Conservation (phyloP, 2,113 vertebrate genomes). For the Pygathrix nemaeus region DNA sequence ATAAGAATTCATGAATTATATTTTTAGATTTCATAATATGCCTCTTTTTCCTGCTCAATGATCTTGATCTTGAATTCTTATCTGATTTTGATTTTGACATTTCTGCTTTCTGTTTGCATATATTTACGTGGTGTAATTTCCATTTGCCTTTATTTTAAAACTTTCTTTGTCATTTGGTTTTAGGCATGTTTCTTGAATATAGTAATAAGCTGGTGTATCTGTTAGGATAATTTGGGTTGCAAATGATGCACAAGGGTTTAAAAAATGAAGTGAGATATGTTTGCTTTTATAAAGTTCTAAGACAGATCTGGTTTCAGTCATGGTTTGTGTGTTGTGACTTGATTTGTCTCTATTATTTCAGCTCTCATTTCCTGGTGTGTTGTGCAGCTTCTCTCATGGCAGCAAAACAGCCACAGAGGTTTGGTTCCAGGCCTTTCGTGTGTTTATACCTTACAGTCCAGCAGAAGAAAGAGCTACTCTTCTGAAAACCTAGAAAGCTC, state of each 20-base stretch:
- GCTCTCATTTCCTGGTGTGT: neutral
- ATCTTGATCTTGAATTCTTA: neutral
- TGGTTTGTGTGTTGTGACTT: neutral
- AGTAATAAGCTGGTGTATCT: neutral
- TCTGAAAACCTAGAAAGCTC: neutral
- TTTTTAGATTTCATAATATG: neutral
- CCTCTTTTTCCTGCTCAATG: neutral
- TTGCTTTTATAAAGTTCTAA: neutral
- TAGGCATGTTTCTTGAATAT: neutral
- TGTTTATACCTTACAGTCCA: neutral
- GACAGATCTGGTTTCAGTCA: neutral
- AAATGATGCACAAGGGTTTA: slow-evolving; percentile 1
- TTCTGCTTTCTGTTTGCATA: slow-evolving; percentile 32
- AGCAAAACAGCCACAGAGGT: neutral
- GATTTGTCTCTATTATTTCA: neutral
- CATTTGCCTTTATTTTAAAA: slow-evolving; percentile 15
- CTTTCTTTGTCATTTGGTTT: neutral
- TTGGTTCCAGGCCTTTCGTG: neutral
- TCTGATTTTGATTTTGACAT: neutral
- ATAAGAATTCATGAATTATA: neutral
- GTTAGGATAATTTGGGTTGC: neutral
- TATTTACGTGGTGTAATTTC: slow-evolving; percentile 10
- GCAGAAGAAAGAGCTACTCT: neutral
- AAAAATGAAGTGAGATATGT: neutral
- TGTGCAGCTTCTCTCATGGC: neutral